These are phyloP conservation scores for Eudasyphora cyanicolor DNA, from an alignment of 2,888 invertebrate genomes.

Conservation along the genomic window DNA sequence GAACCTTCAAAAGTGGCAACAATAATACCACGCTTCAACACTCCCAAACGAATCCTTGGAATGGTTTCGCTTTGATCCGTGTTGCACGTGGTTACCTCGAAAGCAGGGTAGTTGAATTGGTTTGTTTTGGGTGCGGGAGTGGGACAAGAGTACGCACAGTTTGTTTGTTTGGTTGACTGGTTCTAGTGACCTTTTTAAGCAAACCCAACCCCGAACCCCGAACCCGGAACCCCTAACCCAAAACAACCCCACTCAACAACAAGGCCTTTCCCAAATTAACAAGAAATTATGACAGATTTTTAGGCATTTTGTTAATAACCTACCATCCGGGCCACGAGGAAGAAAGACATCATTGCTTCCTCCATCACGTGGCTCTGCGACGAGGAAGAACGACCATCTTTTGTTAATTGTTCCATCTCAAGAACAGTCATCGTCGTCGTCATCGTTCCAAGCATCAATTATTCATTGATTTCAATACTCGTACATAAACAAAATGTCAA, in stretches of 20 bases:
- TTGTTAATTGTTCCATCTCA: neutral
- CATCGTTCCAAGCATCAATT: neutral
- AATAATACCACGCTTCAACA: slow-evolving; percentile 43
- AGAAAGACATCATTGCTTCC: neutral
- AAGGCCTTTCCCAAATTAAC: neutral
- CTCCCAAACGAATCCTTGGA: slow-evolving; percentile 12
- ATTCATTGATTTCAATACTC: slow-evolving; percentile 10
- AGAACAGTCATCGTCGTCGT: neutral
- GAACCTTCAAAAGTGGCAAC: slow-evolving; percentile 30
- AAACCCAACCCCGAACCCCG: neutral
- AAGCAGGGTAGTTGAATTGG: neutral
- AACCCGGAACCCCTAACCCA: neutral
- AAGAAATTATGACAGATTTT: slow-evolving; percentile 21
- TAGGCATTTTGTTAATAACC: neutral
- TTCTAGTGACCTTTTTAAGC: neutral
- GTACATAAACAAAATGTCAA: neutral
- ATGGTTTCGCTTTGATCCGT: neutral
- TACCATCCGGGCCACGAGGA: neutral
- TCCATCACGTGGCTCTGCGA: neutral
- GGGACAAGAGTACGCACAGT: no score
- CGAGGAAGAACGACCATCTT: neutral
- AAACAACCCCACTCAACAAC: neutral
- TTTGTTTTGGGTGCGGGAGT: neutral
- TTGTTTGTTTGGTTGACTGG: neutral
- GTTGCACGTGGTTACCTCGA: no score